Evolutionary conservation across 2,888 invertebrate genomes (phyloP), one percentile per base, ranked within the genome.

Genomic region (Fragum whitleyi): DNA sequence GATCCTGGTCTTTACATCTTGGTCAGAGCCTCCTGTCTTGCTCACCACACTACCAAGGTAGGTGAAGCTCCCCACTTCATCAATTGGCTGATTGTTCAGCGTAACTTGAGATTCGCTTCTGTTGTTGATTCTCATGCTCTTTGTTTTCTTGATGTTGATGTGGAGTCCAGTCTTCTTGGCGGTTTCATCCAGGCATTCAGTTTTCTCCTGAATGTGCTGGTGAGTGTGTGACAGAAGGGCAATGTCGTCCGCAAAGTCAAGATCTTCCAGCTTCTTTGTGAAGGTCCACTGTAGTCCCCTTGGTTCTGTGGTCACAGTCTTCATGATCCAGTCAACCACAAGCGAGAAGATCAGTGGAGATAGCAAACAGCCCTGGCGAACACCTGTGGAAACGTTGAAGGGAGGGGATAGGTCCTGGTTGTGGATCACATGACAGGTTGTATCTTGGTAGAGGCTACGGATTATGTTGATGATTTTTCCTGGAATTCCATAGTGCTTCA

Each of bases 221-320:
- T 61, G 26, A 28, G 29, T 61, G 11, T 61, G 61, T 19, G 61
- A 29, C 29, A 61, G 16, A 1, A 61, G 61, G 19, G 29, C 61
- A 28, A 61, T 61, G 32, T 61, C 61, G 19, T 61, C 61, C 11
- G 61, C 61, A 61, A 61, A 61, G 16, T 61, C 61, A 9, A 23
- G 29, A 16, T 61, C 26, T 23, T 61, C 61, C 19, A 61, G 16
- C 3, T 5, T 9, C 14, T 47, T n/a, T 47, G 47, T 47, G 14
- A 47, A 47, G n/a, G 5, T 47, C 47, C 47, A 47, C 16, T 47
- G 47, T 14, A 47, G 47, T 5, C 47, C 47, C 14, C 47, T 47
- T 47, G 47, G 47, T 47, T 14, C 14, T 3, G 5, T 14, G 2
- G 16, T 47, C n/a, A 16, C 16, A 19, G 14, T n/a, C 14, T 47